Evolutionary conservation across 2,888 invertebrate genomes (phyloP).

Genomic region (Latrodectus hesperus): DNA sequence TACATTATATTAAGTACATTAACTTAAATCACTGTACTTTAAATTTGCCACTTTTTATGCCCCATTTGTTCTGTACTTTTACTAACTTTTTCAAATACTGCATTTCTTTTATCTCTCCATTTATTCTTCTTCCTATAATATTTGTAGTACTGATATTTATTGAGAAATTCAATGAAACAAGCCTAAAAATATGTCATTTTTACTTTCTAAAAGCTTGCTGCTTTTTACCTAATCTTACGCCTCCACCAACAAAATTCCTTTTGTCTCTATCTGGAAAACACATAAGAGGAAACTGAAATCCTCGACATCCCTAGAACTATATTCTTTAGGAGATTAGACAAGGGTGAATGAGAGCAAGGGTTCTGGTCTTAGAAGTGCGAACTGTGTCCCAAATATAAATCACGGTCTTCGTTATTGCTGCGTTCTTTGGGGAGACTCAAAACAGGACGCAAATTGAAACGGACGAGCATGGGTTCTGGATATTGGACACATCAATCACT

Average conservation of each 20-base stretch:
- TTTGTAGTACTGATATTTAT: too few relatives aligned
- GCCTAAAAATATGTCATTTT: too few relatives aligned
- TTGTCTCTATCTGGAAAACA: not conserved
- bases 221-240: not conserved
- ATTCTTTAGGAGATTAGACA: not conserved
- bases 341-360: not conserved
- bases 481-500: slow-evolving; percentile 67
- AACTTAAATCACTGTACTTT: too few relatives aligned
- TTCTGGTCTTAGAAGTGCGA: not conserved
- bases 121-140: too few relatives aligned
- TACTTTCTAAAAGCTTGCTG: too few relatives aligned
- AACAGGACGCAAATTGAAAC: slow-evolving; percentile 65
- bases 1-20: too few relatives aligned
- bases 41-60: too few relatives aligned
- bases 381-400: slow-evolving; percentile 45
- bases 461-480: slow-evolving; percentile 53
- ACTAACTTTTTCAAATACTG: too few relatives aligned
- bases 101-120: too few relatives aligned
- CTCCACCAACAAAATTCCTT: not conserved
- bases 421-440: slow-evolving; percentile 45
- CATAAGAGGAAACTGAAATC: not conserved
- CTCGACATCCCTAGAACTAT: not conserved
- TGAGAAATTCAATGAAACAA: too few relatives aligned
- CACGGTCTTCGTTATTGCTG: slow-evolving; percentile 53
- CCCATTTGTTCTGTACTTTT: too few relatives aligned